Evolutionary conservation across 35 echinoderm and acorn worm genomes (phyloP).

Genomic region (Lytechinus variegatus): DNA sequence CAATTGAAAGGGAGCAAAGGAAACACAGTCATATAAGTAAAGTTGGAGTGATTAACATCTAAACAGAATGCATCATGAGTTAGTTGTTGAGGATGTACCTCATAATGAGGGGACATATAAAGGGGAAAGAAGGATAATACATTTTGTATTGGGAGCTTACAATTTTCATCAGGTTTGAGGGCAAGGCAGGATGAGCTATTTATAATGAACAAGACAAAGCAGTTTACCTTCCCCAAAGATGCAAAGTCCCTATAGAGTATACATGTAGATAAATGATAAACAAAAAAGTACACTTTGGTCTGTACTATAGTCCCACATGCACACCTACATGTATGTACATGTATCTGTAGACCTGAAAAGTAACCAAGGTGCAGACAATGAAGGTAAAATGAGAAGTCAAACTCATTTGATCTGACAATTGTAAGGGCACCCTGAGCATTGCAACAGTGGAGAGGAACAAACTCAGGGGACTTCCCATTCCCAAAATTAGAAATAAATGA

Average conservation of each 20-base stretch:
- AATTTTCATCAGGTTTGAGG: not conserved
- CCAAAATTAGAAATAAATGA: no score
- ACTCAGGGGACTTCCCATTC: no score
- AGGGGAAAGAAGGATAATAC: not conserved
- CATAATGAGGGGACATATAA: not conserved
- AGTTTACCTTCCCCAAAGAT: not conserved
- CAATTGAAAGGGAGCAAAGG: slow-evolving; percentile 9
- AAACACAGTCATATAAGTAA: slow-evolving; percentile 14
- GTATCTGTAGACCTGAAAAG: not conserved
- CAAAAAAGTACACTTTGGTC: not conserved
- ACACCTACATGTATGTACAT: not conserved
- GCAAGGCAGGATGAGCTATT: not conserved
- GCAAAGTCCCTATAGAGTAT: not conserved
- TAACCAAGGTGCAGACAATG: not conserved
- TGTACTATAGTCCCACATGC: not conserved
- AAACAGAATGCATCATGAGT: not conserved
- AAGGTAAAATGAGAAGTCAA: not conserved
- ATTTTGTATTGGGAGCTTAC: not conserved
- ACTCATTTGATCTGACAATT: not conserved
- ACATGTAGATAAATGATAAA: not conserved
- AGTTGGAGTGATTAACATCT: slow-evolving; percentile 3
- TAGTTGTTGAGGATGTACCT: slow-evolving; percentile 3
- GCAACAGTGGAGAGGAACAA: no score
- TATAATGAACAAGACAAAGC: not conserved
- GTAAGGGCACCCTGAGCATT: not conserved